Evolutionary conservation across 1,140 invertebrate species (phyloP), one percentile per base, ranked within the genome.

Genomic region (Nasonia giraulti): DNA sequence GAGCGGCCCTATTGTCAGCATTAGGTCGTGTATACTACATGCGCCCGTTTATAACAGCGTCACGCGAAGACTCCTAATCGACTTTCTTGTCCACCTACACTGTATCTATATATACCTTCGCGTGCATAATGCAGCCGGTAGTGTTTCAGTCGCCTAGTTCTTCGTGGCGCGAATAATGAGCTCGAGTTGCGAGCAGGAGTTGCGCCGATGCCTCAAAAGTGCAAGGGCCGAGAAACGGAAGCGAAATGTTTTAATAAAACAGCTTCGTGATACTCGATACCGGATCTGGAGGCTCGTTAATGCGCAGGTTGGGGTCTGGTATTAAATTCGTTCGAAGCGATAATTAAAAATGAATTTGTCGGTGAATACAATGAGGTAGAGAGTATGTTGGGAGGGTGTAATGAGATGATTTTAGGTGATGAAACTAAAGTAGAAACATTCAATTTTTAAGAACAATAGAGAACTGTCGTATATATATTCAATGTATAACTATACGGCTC

Each of bases 1-100:
- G 88, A 88, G 79, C 88, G 88, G 23, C 44, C 84, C 50, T 80
- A 80, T 2, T 20, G 6, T 40, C 27, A 5, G 23, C 23, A 62
- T 33, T 68, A 62, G 78, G 62, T 73, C 78, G 33, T 40, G 66
- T 79, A 23, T 7, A 27, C 23, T 74, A 75, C 23, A 77, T 55
- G 12, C 44, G 69, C 14, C 31, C 44, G n/a, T 3, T n/a, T 40
- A 44, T 75, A 66, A 55, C 23, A 20, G 44, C 40, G 78, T 68
- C 78, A 69, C 66, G 78, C 66, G 78, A 68, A 79, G 33, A 71
- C 62, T 68, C 20, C n/a, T 73, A 80, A 69, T 80, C 66, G 66
- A 80, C 79, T 80, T 80, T 69, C 10, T 55, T 31, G 66, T n/a
- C n/a, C 33, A 68, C 33, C 33, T 79, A 62, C 50, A 23, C 20